These are phyloP conservation scores for Torymus auratus DNA, from an alignment of 2,888 invertebrate species.

Conservation along the genomic window DNA sequence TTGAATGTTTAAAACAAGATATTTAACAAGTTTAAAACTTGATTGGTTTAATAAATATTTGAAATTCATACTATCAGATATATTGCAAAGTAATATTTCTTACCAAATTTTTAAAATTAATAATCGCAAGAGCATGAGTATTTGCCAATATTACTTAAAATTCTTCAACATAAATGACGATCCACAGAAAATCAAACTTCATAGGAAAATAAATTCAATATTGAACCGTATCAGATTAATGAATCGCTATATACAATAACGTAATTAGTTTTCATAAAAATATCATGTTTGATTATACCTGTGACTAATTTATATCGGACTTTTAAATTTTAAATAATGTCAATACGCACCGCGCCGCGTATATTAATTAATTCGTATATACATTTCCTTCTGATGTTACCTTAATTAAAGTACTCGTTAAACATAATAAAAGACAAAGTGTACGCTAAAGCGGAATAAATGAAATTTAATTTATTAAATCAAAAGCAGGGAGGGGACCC, in stretches of 20 bases:
- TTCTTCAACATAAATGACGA: background rate
- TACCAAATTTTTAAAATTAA: too few relatives aligned
- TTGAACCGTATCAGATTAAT: background rate
- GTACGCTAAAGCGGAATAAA: constrained; percentile 10
- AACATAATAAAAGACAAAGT: background rate
- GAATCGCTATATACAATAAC: constrained; percentile 5
- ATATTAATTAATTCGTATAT: background rate
- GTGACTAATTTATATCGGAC: background rate
- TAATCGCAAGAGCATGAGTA: too few relatives aligned
- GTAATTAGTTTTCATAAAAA: constrained; percentile 22
- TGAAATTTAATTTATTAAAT: constrained; percentile 11
- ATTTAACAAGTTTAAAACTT: too few relatives aligned
- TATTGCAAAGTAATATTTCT: too few relatives aligned
- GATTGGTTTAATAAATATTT: too few relatives aligned
- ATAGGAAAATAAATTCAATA: background rate
- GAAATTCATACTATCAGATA: too few relatives aligned
- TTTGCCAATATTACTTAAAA: too few relatives aligned
- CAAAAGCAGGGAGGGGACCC: background rate
- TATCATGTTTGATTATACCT: constrained; percentile 6
- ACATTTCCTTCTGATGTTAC: background rate
- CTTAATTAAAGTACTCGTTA: constrained; percentile 10
- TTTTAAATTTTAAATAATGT: constrained; percentile 4
- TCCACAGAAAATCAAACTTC: background rate
- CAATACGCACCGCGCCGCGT: background rate
- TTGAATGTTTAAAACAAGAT: too few relatives aligned